These are phyloP conservation scores for Muscina levida DNA, from an alignment of 2,888 invertebrate species.

Conservation along the genomic window DNA sequence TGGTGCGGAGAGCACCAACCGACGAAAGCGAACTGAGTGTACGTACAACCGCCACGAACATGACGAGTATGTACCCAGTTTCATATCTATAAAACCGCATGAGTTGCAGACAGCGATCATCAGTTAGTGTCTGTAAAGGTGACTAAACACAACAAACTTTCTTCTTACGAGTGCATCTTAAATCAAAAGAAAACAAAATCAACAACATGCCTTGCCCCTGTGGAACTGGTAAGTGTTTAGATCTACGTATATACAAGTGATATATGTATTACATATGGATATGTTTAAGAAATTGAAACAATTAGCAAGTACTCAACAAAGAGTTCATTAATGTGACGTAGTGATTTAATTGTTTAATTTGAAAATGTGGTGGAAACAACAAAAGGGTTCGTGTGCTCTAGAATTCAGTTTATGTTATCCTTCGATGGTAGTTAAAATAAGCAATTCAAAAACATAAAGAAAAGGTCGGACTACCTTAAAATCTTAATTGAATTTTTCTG, in stretches of 20 bases:
- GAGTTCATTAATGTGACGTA: too few species aligned
- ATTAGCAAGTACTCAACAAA: too few species aligned
- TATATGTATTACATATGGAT: not conserved
- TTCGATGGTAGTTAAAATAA: too few species aligned
- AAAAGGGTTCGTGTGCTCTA: too few species aligned
- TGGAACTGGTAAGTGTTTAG: conserved; percentile 73
- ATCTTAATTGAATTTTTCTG: too few species aligned
- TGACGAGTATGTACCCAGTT: conserved; percentile 35
- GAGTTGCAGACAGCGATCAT: conserved; percentile 41
- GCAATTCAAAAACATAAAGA: too few species aligned
- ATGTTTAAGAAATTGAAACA: too few species aligned
- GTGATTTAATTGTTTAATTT: too few species aligned
- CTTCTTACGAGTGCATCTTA: conserved; percentile 17
- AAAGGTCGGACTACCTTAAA: too few species aligned
- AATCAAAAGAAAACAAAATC: conserved; percentile 58
- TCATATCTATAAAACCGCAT: conserved; percentile 63
- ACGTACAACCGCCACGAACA: too few species aligned
- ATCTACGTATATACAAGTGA: not conserved
- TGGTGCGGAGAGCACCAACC: conserved; percentile 22
- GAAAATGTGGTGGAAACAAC: too few species aligned
- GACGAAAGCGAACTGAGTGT: conserved; percentile 35
- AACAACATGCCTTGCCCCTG: conserved; percentile 76
- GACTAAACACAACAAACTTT: conserved; percentile 47
- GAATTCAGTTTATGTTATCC: too few species aligned
- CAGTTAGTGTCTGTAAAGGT: conserved; percentile 55